Percentiles rank a stretch among this genome's conserved stretches.
phyloP scores from a whole-genome alignment of 1,140 invertebrate genomes.

The Pristionchus pacificus region DNA sequence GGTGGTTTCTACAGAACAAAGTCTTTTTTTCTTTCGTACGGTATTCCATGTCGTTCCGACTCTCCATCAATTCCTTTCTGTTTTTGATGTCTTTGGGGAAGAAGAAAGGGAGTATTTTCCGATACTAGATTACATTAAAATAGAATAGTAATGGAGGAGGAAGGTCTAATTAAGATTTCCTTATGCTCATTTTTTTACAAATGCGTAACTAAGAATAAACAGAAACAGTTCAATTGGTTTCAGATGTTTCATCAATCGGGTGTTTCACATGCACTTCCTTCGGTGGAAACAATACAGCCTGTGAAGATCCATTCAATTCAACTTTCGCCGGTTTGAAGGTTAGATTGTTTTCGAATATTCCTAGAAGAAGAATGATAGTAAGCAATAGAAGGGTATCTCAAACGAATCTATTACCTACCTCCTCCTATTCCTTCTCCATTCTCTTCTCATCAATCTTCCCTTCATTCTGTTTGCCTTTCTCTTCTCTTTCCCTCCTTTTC shows the following conservation, averaged over 20 bases:
- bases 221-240: background rate
- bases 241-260: slow-evolving; percentile 66
- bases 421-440: no score
- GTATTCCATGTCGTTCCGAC: no score
- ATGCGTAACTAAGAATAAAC: background rate
- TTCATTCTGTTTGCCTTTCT: no score
- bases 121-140: no score
- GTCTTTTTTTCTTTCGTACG: no score
- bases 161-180: no score
- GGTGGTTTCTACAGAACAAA: no score
- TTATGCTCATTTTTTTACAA: background rate
- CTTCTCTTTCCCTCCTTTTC: slow-evolving; percentile 10
- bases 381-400: background rate
- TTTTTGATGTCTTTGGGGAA: background rate
- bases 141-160: no score
- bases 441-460: no score
- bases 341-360: slow-evolving; percentile 22
- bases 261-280: slow-evolving; percentile 93
- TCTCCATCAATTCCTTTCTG: background rate
- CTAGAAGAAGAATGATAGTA: slow-evolving; percentile 16
- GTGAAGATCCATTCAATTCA: slow-evolving; percentile 89
- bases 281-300: slow-evolving; percentile 74
- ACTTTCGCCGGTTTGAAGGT: no score
- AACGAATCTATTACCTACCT: background rate
- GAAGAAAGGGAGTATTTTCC: no score